Evolutionary conservation across 2,888 invertebrate species (phyloP).

Genomic region (Cephalotes varians): DNA sequence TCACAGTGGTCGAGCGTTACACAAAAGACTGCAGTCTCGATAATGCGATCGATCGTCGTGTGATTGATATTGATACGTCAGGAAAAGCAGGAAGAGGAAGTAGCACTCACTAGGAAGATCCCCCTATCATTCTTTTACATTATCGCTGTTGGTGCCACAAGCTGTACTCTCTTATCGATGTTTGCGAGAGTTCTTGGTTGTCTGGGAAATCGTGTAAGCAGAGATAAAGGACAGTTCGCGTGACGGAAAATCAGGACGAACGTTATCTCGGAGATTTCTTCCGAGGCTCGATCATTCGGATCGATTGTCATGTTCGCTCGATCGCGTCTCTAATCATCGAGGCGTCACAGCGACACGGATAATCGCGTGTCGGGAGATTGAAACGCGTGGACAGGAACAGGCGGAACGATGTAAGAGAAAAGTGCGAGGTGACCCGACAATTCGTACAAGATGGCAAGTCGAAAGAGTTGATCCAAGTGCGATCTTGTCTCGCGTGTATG

Average conservation of each 20-base stretch:
- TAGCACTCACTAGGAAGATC: slow-evolving; percentile 19
- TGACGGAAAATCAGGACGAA: neutral
- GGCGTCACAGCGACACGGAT: neutral
- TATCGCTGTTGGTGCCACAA: neutral
- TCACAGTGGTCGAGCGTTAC: slow-evolving; percentile 14
- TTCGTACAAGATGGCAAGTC: slow-evolving; percentile 47
- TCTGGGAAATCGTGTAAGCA: neutral
- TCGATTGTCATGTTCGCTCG: slow-evolving; percentile 21
- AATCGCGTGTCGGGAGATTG: slow-evolving; percentile 33
- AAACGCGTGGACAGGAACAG: slow-evolving; percentile 19
- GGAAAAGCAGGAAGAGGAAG: neutral
- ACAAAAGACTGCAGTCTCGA: slow-evolving; percentile 11
- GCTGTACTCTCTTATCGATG: neutral
- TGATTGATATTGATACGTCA: neutral
- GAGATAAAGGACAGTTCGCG: neutral
- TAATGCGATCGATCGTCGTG: slow-evolving; percentile 12
- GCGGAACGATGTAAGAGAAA: slow-evolving; percentile 52
- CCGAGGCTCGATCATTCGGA: slow-evolving; percentile 1
- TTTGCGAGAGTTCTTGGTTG: neutral
- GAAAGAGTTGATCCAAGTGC: slow-evolving; percentile 33
- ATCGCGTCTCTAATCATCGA: slow-evolving; percentile 14
- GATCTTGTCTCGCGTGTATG: slow-evolving; percentile 54
- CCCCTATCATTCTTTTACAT: neutral
- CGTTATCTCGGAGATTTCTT: neutral
- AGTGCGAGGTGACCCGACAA: slow-evolving; percentile 39